Conservation (phyloP, 2,888 invertebrate genomes). For the Amblyjoppa proteus region DNA sequence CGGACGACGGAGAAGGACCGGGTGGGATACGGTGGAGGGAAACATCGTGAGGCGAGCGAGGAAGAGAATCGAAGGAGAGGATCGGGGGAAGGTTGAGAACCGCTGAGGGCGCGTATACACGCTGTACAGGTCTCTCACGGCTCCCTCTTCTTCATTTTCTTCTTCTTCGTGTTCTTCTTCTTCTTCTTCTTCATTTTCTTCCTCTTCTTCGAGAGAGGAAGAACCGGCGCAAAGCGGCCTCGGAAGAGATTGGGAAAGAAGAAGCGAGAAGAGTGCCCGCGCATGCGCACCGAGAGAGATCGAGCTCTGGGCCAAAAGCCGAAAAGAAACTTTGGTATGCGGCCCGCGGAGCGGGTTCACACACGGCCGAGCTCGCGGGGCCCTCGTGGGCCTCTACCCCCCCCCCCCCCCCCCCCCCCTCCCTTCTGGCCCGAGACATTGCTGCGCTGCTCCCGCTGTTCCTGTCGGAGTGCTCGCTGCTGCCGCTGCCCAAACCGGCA, state of each 20-base stretch:
- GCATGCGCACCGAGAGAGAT: conserved; percentile 58
- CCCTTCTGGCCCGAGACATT: conserved; percentile 38
- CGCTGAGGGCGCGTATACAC: conserved; percentile 53
- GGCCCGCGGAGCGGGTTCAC: conserved; percentile 82
- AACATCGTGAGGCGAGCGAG: neutral
- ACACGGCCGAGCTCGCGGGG: conserved; percentile 72
- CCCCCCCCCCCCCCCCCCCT: neutral
- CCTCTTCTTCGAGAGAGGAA: conserved; percentile 19
- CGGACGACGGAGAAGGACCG: neutral
- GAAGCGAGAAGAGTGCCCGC: conserved; percentile 52
- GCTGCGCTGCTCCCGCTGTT: conserved; percentile 68
- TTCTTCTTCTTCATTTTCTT: conserved; percentile 26
- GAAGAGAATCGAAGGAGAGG: neutral
- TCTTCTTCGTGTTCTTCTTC: conserved; percentile 17
- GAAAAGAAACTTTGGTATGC: conserved; percentile 81
- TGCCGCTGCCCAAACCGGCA: conserved; percentile 74
- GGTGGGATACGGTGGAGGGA: neutral
- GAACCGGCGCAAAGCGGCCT: conserved; percentile 4
- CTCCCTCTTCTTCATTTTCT: conserved; percentile 31
- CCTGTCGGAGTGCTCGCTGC: conserved; percentile 59
- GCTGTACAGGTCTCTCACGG: conserved; percentile 46
- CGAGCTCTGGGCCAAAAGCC: conserved; percentile 69
- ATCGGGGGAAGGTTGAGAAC: conserved; percentile 49
- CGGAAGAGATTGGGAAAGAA: conserved; percentile 17
- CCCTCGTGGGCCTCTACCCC: conserved; percentile 5